phyloP scores from a whole-genome alignment of 2,888 invertebrate species.

The Pheosia gnoma region DNA sequence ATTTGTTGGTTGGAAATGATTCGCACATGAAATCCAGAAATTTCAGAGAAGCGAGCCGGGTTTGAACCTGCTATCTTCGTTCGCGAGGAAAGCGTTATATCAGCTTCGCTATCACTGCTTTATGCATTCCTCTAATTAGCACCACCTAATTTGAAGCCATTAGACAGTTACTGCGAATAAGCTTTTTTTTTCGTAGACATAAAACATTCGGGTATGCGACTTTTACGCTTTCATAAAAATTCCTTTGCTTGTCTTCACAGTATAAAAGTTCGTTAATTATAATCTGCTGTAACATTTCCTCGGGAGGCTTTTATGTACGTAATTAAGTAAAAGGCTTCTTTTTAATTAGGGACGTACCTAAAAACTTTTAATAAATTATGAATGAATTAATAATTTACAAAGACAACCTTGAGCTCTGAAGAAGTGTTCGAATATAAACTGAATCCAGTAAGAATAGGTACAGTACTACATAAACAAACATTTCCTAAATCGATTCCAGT shows the following conservation, averaged over 20 bases:
- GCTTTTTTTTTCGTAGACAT: slow-evolving; percentile 9
- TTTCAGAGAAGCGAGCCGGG: too few species aligned
- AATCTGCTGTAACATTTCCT: slow-evolving; percentile 6
- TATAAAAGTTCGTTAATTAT: slow-evolving; percentile 12
- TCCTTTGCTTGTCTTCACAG: not conserved
- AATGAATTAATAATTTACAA: not conserved
- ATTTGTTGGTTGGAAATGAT: too few species aligned
- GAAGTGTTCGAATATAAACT: too few species aligned
- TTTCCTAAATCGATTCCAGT: too few species aligned
- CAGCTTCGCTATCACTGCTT: too few species aligned
- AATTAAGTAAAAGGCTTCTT: not conserved
- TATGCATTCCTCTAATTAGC: slow-evolving; percentile 38
- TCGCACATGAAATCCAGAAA: too few species aligned
- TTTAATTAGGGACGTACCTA: not conserved
- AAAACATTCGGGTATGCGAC: slow-evolving; percentile 7
- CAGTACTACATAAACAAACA: too few species aligned
- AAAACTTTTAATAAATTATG: not conserved
- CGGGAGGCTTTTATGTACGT: too few species aligned
- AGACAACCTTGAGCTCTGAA: not conserved
- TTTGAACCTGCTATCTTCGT: too few species aligned
- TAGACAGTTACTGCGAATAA: slow-evolving; percentile 27
- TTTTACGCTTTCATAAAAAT: slow-evolving; percentile 12
- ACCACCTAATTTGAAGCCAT: slow-evolving; percentile 36
- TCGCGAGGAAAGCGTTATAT: too few species aligned
- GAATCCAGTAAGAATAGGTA: too few species aligned